These are phyloP conservation scores for Pycnonotus jocosus DNA, from an alignment of 2,113 vertebrate genomes.

Conservation along the genomic window DNA sequence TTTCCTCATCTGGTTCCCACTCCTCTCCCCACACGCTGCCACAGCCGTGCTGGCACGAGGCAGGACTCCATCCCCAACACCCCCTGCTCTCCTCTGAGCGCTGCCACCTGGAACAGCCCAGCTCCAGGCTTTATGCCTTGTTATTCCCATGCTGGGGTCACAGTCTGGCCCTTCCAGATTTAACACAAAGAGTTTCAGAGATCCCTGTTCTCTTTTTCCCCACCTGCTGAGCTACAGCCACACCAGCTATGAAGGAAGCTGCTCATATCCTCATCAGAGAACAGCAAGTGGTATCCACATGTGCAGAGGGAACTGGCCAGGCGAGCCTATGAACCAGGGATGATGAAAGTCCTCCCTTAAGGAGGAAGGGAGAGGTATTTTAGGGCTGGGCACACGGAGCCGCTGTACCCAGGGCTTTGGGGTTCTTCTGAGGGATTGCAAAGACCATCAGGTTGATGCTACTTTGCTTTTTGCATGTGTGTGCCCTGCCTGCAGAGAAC, in stretches of 20 bases:
- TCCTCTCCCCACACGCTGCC: background rate
- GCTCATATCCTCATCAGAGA: slow-evolving; percentile 43
- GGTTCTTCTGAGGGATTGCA: background rate
- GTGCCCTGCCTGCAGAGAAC: slow-evolving; percentile 71
- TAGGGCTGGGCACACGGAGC: background rate
- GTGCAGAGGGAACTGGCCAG: background rate
- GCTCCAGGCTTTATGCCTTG: background rate
- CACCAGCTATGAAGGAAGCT: slow-evolving; percentile 40
- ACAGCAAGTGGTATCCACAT: slow-evolving; percentile 50
- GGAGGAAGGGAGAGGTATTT: background rate
- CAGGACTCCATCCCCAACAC: background rate
- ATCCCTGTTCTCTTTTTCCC: slow-evolving; percentile 23
- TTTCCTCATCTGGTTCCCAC: background rate
- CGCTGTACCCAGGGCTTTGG: background rate
- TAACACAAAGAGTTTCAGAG: slow-evolving; percentile 27
- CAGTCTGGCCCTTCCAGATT: slow-evolving; percentile 19
- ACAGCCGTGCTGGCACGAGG: fast-evolving
- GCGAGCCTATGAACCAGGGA: background rate
- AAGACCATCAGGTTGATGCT: background rate
- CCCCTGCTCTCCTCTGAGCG: background rate
- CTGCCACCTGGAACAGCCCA: background rate
- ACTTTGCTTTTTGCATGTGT: background rate
- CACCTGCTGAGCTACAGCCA: slow-evolving; percentile 42
- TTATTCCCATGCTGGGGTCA: background rate
- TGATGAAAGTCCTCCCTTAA: background rate